Conservation (phyloP, 2,888 invertebrate genomes). For the Phania funesta region DNA sequence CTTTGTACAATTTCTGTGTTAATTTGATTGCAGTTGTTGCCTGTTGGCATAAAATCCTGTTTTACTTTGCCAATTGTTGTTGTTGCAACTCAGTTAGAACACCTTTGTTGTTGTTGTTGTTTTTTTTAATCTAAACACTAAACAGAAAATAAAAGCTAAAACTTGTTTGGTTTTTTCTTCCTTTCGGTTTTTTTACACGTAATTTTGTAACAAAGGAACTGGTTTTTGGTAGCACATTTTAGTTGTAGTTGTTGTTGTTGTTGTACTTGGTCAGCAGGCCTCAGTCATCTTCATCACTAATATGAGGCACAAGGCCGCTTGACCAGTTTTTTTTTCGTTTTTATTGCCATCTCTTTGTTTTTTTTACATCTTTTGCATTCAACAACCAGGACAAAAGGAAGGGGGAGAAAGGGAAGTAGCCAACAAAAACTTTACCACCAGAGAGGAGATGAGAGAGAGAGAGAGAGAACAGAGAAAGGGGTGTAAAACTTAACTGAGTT, state of each 20-base stretch:
- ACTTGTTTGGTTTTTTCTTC: constrained; percentile 35
- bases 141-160: constrained; percentile 33
- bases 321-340: constrained; percentile 55
- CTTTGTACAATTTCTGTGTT: background rate
- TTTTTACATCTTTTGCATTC: constrained; percentile 24
- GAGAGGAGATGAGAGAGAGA: background rate
- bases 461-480: constrained; percentile 22
- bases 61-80: background rate
- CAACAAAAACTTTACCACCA: background rate
- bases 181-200: background rate
- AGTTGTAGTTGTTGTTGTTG: constrained; percentile 15
- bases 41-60: constrained; percentile 48
- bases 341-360: constrained; percentile 50
- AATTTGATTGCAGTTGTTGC: constrained; percentile 15
- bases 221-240: constrained; percentile 35
- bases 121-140: constrained; percentile 12
- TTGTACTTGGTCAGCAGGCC: constrained; percentile 44
- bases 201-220: constrained; percentile 43
- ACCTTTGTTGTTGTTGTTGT: background rate
- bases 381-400: background rate
- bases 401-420: background rate
- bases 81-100: background rate
- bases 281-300: constrained; percentile 48
- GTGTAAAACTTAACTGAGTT: constrained; percentile 36
- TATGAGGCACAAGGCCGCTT: constrained; percentile 64